These are phyloP conservation scores for Neoaliturus tenellus DNA, from an alignment of 2,888 invertebrate species.

Conservation along the genomic window DNA sequence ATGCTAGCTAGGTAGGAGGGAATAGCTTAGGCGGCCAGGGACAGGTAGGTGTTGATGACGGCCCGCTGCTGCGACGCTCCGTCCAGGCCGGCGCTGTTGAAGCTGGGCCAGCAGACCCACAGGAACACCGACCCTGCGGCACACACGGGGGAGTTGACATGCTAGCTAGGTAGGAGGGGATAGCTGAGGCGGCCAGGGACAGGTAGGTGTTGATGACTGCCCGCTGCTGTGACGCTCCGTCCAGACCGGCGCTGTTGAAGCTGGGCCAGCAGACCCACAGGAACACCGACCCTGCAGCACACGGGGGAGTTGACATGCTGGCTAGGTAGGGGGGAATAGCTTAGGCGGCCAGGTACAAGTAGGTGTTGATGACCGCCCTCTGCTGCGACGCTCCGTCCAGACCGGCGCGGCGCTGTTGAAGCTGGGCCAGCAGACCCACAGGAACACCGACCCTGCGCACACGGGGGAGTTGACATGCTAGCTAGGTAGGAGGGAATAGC, in stretches of 20 bases:
- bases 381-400: constrained; percentile 84
- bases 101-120: constrained; percentile 98
- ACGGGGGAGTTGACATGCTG: too few species aligned
- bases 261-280: constrained; percentile 99
- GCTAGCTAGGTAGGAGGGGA: constrained; percentile 91
- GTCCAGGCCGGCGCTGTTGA: constrained; percentile 90
- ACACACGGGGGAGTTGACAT: too few species aligned
- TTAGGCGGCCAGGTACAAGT: constrained; percentile 89
- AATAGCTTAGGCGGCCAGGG: constrained; percentile 89
- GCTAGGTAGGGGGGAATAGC: too few species aligned
- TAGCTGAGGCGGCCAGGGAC: constrained; percentile 87
- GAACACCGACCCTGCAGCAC: constrained; percentile 94
- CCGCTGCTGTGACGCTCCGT: constrained; percentile 84
- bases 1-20: too few species aligned
- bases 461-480: too few species aligned
- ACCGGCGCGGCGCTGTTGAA: constrained; percentile 94
- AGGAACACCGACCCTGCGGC: constrained; percentile 94
- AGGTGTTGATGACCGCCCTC: constrained; percentile 95
- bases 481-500: constrained; percentile 74
- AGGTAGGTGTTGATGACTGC: constrained; percentile 97
- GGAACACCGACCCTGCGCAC: constrained; percentile 89
- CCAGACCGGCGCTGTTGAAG: constrained; percentile 91
- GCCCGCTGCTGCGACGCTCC: constrained; percentile 88
- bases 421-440: constrained; percentile 98
- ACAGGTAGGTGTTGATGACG: constrained; percentile 94